Evolutionary conservation across 2,113 vertebrate species (phyloP).

Genomic region (Enhydra lutris): DNA sequence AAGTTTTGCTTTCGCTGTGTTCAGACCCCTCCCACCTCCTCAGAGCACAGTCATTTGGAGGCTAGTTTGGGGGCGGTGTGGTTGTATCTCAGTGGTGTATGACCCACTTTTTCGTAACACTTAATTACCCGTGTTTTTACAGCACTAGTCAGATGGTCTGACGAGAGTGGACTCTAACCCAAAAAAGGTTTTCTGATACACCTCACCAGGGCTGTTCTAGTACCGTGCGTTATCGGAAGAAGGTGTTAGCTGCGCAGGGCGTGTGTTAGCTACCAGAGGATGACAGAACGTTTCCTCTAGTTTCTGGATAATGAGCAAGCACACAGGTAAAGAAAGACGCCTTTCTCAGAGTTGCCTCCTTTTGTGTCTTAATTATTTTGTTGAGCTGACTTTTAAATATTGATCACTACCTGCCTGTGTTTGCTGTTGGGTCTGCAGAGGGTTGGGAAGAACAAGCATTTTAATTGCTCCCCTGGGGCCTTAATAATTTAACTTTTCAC

Average conservation of each 20-base stretch:
- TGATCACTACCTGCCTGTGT: background rate
- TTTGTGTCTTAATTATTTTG: conserved; percentile 35
- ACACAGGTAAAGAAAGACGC: conserved; percentile 68
- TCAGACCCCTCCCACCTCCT: conserved; percentile 78
- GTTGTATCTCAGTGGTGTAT: conserved; percentile 82
- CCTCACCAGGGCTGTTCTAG: background rate
- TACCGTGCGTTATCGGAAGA: background rate
- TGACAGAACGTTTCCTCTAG: conserved; percentile 34
- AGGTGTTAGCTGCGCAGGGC: background rate
- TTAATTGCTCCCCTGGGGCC: conserved; percentile 22
- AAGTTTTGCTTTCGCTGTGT: conserved; percentile 86
- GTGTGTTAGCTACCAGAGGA: background rate
- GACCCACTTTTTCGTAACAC: conserved; percentile 84
- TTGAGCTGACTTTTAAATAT: conserved; percentile 40
- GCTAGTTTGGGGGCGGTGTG: conserved; percentile 84
- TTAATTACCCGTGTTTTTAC: conserved; percentile 73
- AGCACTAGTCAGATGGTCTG: conserved; percentile 53
- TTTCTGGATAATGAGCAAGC: conserved; percentile 56
- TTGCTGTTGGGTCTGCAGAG: conserved; percentile 59
- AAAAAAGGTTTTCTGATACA: conserved; percentile 49
- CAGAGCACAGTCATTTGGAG: conserved; percentile 83
- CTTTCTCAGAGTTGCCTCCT: conserved; percentile 30
- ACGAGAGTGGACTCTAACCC: conserved; percentile 55
- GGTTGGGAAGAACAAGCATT: background rate
- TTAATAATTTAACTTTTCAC: conserved; percentile 1